Evolutionary conservation across 2,797 vertebrate genomes (phyloP).

Genomic region (Sciurus vulgaris): DNA sequence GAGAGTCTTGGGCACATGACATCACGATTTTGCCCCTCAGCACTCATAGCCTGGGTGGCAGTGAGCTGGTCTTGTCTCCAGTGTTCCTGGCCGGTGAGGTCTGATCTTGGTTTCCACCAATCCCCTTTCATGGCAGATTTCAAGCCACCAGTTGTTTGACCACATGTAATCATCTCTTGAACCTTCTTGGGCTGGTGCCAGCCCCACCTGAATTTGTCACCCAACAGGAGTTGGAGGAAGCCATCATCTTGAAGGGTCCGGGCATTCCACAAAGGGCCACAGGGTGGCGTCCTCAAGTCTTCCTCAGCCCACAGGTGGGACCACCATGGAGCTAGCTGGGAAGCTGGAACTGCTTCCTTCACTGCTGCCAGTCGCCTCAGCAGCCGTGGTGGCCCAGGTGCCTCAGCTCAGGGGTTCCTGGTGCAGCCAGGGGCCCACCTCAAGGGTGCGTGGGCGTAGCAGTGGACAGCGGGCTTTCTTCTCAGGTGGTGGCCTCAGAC

Average conservation of each 20-base stretch:
- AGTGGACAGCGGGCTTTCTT: rapidly evolving
- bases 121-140: background rate
- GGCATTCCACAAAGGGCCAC: background rate
- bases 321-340: too few species aligned
- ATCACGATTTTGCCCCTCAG: rapidly evolving
- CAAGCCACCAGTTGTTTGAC: rapidly evolving
- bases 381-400: background rate
- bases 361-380: rapidly evolving
- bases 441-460: background rate
- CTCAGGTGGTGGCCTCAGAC: background rate
- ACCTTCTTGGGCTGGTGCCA: rapidly evolving
- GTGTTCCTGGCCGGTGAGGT: too few species aligned
- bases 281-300: rapidly evolving
- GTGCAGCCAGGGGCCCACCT: rapidly evolving
- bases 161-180: rapidly evolving
- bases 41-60: rapidly evolving
- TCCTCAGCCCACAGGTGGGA: rapidly evolving
- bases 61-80: too few species aligned
- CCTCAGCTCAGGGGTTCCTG: rapidly evolving
- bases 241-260: rapidly evolving
- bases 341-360: too few species aligned
- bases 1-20: rapidly evolving
- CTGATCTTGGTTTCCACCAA: background rate
- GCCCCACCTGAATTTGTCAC: too few species aligned
- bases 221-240: rapidly evolving